Evolutionary conservation across 2,113 vertebrate genomes (phyloP).

Genomic region (Anas platyrhynchos): DNA sequence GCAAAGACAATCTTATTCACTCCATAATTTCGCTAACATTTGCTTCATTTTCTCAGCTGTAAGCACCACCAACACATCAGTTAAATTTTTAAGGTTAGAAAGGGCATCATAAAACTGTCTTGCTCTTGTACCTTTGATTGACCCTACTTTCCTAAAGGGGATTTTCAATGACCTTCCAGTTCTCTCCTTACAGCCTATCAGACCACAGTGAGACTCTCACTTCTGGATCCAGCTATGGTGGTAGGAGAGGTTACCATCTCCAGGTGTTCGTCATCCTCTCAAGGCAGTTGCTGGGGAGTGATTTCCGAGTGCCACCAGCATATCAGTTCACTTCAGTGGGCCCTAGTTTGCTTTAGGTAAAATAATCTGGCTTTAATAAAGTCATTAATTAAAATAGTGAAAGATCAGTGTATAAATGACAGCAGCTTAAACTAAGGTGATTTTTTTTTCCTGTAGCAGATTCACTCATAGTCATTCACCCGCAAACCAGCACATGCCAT

Average conservation of each 20-base stretch:
- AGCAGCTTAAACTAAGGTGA: background rate
- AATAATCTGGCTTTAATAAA: background rate
- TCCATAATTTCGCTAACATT: background rate
- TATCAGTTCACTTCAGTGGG: background rate
- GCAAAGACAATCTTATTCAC: background rate
- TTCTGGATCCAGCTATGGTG: background rate
- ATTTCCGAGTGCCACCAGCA: background rate
- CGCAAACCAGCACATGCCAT: background rate
- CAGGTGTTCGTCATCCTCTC: background rate
- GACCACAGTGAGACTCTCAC: background rate
- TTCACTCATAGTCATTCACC: background rate
- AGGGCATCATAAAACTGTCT: background rate
- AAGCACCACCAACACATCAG: background rate
- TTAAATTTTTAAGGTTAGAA: background rate
- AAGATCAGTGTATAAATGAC: background rate
- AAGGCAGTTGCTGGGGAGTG: background rate
- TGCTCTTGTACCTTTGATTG: background rate
- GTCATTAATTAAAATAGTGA: background rate
- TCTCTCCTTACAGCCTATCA: background rate
- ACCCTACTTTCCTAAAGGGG: background rate
- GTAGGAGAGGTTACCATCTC: background rate
- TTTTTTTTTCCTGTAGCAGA: background rate
- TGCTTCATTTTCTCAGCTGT: background rate
- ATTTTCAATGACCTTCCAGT: background rate
- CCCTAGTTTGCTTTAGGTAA: background rate